Evolutionary conservation across 2,888 invertebrate genomes (phyloP), one percentile per base, ranked within the genome.

Genomic region (Geophilus truncorum): DNA sequence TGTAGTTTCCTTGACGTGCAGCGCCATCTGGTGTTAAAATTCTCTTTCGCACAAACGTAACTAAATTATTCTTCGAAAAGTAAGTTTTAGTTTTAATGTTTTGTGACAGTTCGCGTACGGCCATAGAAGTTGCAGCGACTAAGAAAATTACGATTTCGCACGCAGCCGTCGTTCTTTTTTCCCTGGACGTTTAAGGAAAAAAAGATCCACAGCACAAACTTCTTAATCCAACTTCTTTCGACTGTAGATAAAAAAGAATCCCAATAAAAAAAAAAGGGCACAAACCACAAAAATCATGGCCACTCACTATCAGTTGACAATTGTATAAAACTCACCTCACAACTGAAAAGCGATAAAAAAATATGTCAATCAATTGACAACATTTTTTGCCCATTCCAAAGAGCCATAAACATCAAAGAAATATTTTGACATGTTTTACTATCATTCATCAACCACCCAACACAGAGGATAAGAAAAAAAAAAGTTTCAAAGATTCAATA

Each of bases 321-420:
- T 70, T 70, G 25, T 28, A 10, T 12, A 15, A 70, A 70, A 28
- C 25, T 25, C 70, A 70, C 70, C 70, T 70, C 70, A 57, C 3
- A 70, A 25, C 12, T 23, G n/a, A 70, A 70, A 70, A 70, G 10
- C 9, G 28, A 70, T 25, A 70, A 62, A 62, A 62, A 62, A 25
- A 70, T 10, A 62, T 70, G 70, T 70, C 70, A 70, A 70, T 70
- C 70, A 70, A 70, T 70, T 70, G 70, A 70, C 70, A 70, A 62
- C 18, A 62, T 62, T 70, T 28, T 45, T 18, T 57, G 3, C 57
- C 23, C 57, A 18, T 57, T 23, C 28, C 70, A 70, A 25, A 70
- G 9, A 28, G 0, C 51, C 70, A 28, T 70, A 70, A 70, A 70
- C 70, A 70, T 2, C 25, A 28, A 62, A 28, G 28, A 70, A 70